Evolutionary conservation across 2,888 invertebrate species (phyloP).

Genomic region (Nephrotoma appendiculata): DNA sequence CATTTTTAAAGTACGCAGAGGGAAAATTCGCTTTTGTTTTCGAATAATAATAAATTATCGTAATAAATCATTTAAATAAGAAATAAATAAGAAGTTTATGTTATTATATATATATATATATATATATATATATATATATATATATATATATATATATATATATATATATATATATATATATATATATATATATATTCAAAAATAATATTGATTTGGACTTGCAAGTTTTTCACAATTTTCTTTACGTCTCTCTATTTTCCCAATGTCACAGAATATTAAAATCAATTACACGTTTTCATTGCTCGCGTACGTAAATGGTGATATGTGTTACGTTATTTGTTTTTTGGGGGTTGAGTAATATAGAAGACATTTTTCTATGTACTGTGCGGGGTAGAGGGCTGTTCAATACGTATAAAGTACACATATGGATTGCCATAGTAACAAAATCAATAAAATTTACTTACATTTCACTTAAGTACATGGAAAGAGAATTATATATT

Average conservation of each 20-base stretch:
- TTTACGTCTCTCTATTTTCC: background rate
- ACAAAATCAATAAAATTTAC: background rate
- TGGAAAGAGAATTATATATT: background rate
- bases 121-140: too few relatives aligned
- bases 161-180: too few relatives aligned
- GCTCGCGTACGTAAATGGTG: background rate
- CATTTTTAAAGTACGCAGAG: background rate
- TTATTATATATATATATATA: background rate
- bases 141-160: too few relatives aligned
- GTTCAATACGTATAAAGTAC: background rate
- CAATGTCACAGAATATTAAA: background rate
- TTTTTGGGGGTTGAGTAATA: background rate
- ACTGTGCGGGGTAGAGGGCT: background rate
- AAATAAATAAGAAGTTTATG: background rate
- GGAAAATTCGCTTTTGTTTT: background rate
- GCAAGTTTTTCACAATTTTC: background rate
- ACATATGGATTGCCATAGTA: background rate
- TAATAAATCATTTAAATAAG: background rate
- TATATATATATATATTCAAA: background rate
- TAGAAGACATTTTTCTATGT: background rate
- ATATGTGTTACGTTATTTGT: background rate
- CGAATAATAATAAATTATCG: background rate
- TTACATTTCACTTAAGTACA: background rate
- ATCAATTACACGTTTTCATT: background rate
- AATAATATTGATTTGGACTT: background rate